A percentile compares a stretch with the other conserved stretches of the same genome.
phyloP scores from a whole-genome alignment of 2,797 vertebrate species.

The Netta rufina region DNA sequence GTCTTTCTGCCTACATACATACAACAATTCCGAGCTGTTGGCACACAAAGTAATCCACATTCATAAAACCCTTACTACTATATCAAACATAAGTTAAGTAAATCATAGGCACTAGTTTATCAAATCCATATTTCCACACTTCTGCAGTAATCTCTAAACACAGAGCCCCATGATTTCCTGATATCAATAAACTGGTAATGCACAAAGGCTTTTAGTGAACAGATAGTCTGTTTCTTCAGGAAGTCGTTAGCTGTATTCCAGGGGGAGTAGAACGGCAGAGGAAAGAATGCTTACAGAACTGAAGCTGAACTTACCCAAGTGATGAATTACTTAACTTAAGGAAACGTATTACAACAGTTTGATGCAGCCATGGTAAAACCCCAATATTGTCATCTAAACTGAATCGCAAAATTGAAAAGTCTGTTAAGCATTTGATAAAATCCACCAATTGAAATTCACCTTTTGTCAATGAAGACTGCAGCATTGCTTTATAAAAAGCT shows the following conservation, averaged over 20 bases:
- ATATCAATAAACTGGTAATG: constrained; percentile 74
- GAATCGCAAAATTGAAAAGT: constrained; percentile 50
- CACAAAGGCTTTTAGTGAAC: constrained; percentile 75
- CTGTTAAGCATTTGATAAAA: constrained; percentile 58
- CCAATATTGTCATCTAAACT: constrained; percentile 57
- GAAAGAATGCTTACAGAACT: constrained; percentile 70
- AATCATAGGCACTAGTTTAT: constrained; percentile 99
- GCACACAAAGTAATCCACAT: constrained; percentile 89
- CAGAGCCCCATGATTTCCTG: constrained; percentile 79
- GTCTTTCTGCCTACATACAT: constrained; percentile 85
- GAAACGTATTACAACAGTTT: constrained; percentile 53
- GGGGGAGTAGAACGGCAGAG: constrained; percentile 72
- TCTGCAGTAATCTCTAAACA: constrained; percentile 77
- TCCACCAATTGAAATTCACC: constrained; percentile 40
- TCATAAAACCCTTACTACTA: constrained; percentile 85
- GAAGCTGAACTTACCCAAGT: constrained; percentile 62
- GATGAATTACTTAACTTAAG: constrained; percentile 70
- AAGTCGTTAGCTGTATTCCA: constrained; percentile 66
- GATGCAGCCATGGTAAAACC: constrained; percentile 72
- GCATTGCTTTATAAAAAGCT: constrained; percentile 53
- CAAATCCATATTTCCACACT: constrained; percentile 80
- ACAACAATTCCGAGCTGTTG: constrained; percentile 87
- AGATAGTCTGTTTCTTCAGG: constrained; percentile 73
- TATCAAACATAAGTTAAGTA: constrained; percentile 86
- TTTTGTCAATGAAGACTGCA: constrained; percentile 62